A percentile compares a stretch with the other conserved stretches of the same genome.
phyloP scores from a whole-genome alignment of 1,140 invertebrate species.

The Drosophila littoralis region DNA sequence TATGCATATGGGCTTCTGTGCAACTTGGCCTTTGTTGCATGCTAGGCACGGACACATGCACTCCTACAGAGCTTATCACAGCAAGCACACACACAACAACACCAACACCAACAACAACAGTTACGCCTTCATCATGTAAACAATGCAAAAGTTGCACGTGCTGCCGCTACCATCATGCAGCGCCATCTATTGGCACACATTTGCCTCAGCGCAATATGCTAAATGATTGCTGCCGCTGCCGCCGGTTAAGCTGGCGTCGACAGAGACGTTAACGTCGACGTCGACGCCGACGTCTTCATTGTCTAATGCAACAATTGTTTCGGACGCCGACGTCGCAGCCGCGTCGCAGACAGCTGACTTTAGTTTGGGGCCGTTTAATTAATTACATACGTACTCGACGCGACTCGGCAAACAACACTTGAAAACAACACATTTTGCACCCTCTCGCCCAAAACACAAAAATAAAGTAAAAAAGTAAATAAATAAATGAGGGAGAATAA shows the following conservation, averaged over 20 bases:
- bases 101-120: slow-evolving; percentile 24
- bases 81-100: slow-evolving; percentile 22
- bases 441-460: slow-evolving; percentile 4
- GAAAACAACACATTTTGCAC: slow-evolving; percentile 1
- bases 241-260: slow-evolving; percentile 47
- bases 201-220: slow-evolving; percentile 67
- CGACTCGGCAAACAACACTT: slow-evolving; percentile 13
- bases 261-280: slow-evolving; percentile 20
- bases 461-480: slow-evolving; percentile 38
- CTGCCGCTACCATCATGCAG: slow-evolving; percentile 62
- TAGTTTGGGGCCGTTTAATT: slow-evolving; percentile 75
- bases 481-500: slow-evolving; percentile 46
- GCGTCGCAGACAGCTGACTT: slow-evolving; percentile 68
- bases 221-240: slow-evolving; percentile 61
- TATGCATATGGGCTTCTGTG: slow-evolving; percentile 16
- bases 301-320: too few relatives aligned
- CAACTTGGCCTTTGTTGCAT: slow-evolving; percentile 42
- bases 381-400: slow-evolving; percentile 66
- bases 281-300: slow-evolving; percentile 3
- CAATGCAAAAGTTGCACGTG: slow-evolving; percentile 79
- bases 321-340: slow-evolving; percentile 35
- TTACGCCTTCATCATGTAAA: slow-evolving; percentile 67
- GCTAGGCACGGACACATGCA: slow-evolving; percentile 4
- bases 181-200: slow-evolving; percentile 81
- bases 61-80: slow-evolving; percentile 29